Percentiles rank a stretch among this genome's conserved stretches.
phyloP scores from a whole-genome alignment of 2,113 vertebrate species.

The Mionectes macconnelli region DNA sequence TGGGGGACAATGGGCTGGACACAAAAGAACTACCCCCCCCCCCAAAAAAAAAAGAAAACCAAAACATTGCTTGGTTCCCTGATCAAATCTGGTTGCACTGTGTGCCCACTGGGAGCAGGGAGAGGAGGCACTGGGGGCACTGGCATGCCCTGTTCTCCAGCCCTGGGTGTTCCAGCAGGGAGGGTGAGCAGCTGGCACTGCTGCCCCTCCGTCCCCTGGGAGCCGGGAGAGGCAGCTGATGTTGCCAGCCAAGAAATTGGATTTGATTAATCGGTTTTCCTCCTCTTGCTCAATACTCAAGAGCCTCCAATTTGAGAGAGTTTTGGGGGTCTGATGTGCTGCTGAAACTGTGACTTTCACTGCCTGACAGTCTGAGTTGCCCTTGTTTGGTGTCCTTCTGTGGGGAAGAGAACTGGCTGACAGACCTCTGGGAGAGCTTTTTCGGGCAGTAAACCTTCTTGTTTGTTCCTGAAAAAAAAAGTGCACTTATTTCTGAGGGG shows the following conservation, averaged over 20 bases:
- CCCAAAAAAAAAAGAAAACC: neutral
- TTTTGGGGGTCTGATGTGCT: neutral
- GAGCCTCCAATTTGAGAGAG: neutral
- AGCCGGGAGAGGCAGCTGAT: constrained; percentile 10
- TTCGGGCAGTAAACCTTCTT: neutral
- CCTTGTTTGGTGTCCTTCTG: neutral
- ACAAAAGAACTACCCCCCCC: constrained; percentile 41
- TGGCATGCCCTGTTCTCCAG: neutral
- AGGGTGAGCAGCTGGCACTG: constrained; percentile 8
- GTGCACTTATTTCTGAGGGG: neutral
- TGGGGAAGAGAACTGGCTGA: neutral
- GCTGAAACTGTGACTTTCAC: neutral
- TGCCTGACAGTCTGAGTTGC: neutral
- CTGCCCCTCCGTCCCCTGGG: neutral
- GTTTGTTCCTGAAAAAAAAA: neutral
- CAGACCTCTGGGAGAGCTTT: neutral
- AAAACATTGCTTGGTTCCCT: neutral
- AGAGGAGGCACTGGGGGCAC: neutral
- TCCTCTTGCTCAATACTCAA: neutral
- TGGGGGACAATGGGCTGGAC: constrained; percentile 35
- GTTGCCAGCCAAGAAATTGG: constrained; percentile 34
- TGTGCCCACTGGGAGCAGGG: neutral
- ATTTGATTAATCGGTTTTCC: neutral
- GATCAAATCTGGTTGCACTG: constrained; percentile 13
- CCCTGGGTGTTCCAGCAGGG: neutral